Percentiles rank a stretch among this genome's conserved stretches.
Conservation (phyloP, 1,140 invertebrate species). For the Brachionus manjavacas region DNA sequence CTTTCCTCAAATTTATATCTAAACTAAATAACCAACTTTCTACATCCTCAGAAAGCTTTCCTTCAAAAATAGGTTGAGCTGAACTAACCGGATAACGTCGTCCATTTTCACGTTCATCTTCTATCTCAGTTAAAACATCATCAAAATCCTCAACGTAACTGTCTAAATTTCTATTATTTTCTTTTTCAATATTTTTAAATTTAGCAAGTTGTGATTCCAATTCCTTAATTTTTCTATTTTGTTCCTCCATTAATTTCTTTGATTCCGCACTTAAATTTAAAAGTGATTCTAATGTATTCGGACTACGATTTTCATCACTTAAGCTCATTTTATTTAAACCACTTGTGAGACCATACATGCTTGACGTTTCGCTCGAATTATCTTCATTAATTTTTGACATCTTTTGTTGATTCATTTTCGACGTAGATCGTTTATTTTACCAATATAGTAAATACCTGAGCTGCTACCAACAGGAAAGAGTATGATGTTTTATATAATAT, state of each 20-base stretch:
- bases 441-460: too few relatives aligned
- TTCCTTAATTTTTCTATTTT: not conserved
- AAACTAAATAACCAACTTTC: not conserved
- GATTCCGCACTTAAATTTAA: not conserved
- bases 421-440: too few relatives aligned
- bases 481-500: too few relatives aligned
- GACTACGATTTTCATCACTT: too few relatives aligned
- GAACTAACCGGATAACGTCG: not conserved
- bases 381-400: too few relatives aligned
- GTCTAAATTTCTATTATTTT: not conserved
- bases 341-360: too few relatives aligned
- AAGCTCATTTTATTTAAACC: too few relatives aligned
- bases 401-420: too few relatives aligned
- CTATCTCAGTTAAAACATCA: not conserved
- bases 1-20: slow-evolving; percentile 3
- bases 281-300: too few relatives aligned
- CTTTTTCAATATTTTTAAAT: not conserved
- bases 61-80: slow-evolving; percentile 21
- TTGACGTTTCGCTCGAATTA: too few relatives aligned
- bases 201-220: not conserved
- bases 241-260: not conserved
- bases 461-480: too few relatives aligned
- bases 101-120: not conserved
- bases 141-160: not conserved
- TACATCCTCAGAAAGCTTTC: not conserved